These are phyloP conservation scores for Pristionchus arcanus DNA, from an alignment of 2,888 invertebrate species.

Conservation along the genomic window DNA sequence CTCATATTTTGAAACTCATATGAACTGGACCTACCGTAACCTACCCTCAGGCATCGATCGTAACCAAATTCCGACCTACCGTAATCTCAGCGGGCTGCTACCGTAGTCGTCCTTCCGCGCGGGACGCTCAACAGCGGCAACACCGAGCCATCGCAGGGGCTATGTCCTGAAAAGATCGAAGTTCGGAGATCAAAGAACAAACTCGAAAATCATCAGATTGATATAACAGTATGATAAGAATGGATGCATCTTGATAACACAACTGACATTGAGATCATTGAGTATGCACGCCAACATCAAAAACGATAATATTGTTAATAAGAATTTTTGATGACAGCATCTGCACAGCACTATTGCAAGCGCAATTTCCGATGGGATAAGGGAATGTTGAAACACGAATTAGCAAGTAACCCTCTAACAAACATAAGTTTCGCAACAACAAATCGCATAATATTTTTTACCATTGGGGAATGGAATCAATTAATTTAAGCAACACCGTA, in stretches of 20 bases:
- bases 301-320: too few species aligned
- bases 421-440: too few species aligned
- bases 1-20: too few species aligned
- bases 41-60: not conserved
- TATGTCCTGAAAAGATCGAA: not conserved
- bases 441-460: too few species aligned
- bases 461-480: too few species aligned
- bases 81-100: not conserved
- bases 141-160: not conserved
- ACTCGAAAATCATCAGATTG: not conserved
- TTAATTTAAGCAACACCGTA: too few species aligned
- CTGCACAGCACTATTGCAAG: not conserved
- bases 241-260: not conserved
- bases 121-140: not conserved
- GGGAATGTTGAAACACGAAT: not conserved
- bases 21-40: not conserved
- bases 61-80: not conserved
- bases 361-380: not conserved
- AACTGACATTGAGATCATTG: not conserved
- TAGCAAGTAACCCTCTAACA: too few species aligned
- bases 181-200: not conserved
- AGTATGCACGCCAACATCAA: not conserved
- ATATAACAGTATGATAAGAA: not conserved
- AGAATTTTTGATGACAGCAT: too few species aligned
- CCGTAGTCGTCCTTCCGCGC: not conserved